Percentiles rank a stretch among this genome's conserved stretches.
Conservation (phyloP, 1,140 invertebrate species). For the Triops longicaudatus region DNA sequence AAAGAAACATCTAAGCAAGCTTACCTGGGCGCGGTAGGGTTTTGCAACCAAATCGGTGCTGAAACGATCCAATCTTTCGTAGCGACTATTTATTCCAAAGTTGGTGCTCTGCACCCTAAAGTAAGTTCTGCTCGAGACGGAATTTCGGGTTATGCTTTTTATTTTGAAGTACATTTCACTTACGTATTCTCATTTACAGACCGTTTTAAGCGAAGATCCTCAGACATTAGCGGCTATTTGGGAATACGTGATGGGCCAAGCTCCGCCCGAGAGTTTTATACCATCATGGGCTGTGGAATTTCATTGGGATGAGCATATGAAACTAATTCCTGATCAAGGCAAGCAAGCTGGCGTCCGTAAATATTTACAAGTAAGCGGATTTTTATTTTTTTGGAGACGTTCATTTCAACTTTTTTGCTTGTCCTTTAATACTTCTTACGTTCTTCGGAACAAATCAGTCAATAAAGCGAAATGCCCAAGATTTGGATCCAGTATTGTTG, state of each 20-base stretch:
- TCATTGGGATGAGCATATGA: constrained; percentile 1
- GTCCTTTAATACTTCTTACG: too few relatives aligned
- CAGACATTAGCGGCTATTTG: constrained; percentile 1
- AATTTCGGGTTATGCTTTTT: too few relatives aligned
- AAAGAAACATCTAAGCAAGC: neutral
- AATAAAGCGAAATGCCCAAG: too few relatives aligned
- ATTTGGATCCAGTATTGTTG: too few relatives aligned
- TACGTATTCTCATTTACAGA: neutral
- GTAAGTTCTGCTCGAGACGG: neutral
- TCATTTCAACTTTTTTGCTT: too few relatives aligned
- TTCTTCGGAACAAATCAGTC: too few relatives aligned
- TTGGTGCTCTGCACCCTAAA: neutral
- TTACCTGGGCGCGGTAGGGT: neutral
- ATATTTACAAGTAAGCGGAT: neutral
- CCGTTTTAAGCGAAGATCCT: neutral
- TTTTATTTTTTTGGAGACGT: too few relatives aligned
- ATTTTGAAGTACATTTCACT: neutral
- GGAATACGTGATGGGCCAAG: neutral
- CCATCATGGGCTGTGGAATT: neutral
- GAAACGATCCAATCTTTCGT: neutral
- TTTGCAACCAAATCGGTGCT: neutral
- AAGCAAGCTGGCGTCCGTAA: neutral
- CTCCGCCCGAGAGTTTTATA: neutral
- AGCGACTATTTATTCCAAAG: neutral
- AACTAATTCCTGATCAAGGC: neutral